Evolutionary conservation across 2,113 vertebrate species (phyloP), one percentile per base, ranked within the genome.

Genomic region (Toxotes jaculatrix): DNA sequence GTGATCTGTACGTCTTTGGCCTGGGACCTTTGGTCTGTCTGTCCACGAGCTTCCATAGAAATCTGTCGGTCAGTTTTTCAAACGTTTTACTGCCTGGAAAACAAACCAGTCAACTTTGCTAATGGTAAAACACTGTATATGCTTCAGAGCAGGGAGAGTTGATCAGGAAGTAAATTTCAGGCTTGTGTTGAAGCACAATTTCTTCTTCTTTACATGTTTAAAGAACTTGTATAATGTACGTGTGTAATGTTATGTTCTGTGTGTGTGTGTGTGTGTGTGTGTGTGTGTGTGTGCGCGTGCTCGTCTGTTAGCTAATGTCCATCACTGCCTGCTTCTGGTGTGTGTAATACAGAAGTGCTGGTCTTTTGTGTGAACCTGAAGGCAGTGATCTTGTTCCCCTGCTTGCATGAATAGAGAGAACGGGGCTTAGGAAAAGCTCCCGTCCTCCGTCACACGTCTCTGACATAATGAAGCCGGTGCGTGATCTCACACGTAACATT

Each of bases 401-500:
- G 65, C 88, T 66, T 71, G 81, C 82, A 75, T 90, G 88, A 90
- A 91, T 86, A 83, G 88, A 84, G 70, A 51, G 81, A 66, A 51
- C 63, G 19, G 77, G 64, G 77, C 87, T 90, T 76, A 79, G 82
- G 64, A 80, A 57, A 43, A 59, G 63, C 67, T 83, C 31, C 79
- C 79, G 83, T 89, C 79, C 87, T 84, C 88, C 84, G 86, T 81
- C 67, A 79, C 79, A 82, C 81, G 70, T 87, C 74, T 73, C 69
- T 84, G 74, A 87, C 87, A 87, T 89, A 91, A 92, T 89, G 90
- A 90, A 90, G 84, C 85, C 77, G 11, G 73, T 42, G 80, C 87
- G 87, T 82, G 77, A 81, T 79, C 79, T 55, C 77, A 3, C 82
- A 40, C 80, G 74, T 47, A 64, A 31, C 72, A 77, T 83, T 59